Percentiles rank a stretch among this genome's conserved stretches.
Evolutionary conservation across 2,797 vertebrate species (phyloP).

Genomic region (Anguilla pacifica): DNA sequence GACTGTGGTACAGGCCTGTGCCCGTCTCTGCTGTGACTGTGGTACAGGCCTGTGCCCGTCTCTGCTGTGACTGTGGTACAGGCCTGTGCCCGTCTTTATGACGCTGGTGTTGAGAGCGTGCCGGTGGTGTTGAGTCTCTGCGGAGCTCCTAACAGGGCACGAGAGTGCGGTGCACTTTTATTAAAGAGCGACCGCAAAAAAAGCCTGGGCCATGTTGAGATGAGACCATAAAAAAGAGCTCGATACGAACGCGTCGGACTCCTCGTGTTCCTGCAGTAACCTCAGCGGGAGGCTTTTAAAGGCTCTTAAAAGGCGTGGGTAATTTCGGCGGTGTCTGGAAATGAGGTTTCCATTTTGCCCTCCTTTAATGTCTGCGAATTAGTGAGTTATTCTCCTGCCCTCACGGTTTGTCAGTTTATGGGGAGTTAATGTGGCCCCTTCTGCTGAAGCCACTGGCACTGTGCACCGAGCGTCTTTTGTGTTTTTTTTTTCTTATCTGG

Average conservation of each 20-base stretch:
- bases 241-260: slow-evolving; percentile 1
- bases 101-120: background rate
- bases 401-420: background rate
- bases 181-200: background rate
- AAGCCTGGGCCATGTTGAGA: background rate
- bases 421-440: background rate
- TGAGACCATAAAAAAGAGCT: background rate
- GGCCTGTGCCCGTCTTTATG: background rate
- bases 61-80: too few relatives aligned
- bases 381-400: background rate
- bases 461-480: background rate
- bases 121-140: background rate
- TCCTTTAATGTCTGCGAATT: background rate
- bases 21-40: too few relatives aligned
- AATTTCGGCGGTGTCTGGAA: background rate
- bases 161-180: background rate
- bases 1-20: background rate
- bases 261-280: background rate
- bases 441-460: background rate
- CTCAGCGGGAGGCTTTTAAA: slow-evolving; percentile 15
- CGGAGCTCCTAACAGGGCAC: background rate
- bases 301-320: background rate
- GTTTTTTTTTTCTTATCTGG: background rate
- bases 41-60: too few relatives aligned
- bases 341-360: background rate